Conservation (phyloP, 2,888 invertebrate species). For the Cryptus armator region DNA sequence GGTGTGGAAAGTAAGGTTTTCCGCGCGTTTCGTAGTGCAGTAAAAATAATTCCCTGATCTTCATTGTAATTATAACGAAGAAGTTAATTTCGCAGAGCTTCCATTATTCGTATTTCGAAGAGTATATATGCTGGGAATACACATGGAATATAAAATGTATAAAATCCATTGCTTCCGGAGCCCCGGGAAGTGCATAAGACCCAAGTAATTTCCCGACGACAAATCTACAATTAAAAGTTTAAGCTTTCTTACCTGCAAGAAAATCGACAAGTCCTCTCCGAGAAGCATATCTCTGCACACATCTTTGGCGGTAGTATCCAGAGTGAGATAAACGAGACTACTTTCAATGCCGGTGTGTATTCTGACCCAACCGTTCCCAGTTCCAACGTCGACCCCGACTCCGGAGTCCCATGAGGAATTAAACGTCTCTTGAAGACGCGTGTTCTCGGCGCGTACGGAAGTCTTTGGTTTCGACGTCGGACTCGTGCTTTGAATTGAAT, state of each 20-base stretch:
- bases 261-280: constrained; percentile 82
- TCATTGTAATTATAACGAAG: too few relatives aligned
- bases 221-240: too few relatives aligned
- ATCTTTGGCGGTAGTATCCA: constrained; percentile 87
- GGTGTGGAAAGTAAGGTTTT: too few relatives aligned
- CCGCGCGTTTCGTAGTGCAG: too few relatives aligned
- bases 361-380: constrained; percentile 88
- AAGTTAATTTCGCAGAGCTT: too few relatives aligned
- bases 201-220: too few relatives aligned
- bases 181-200: too few relatives aligned
- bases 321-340: constrained; percentile 87
- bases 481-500: constrained; percentile 78
- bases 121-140: too few relatives aligned
- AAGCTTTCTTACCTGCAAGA: constrained; percentile 79
- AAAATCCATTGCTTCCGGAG: too few relatives aligned
- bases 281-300: constrained; percentile 86
- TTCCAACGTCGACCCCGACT: constrained; percentile 86
- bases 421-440: constrained; percentile 76
- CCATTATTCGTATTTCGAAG: too few relatives aligned
- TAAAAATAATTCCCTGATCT: too few relatives aligned
- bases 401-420: constrained; percentile 84
- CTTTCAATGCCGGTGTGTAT: constrained; percentile 88
- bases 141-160: too few relatives aligned
- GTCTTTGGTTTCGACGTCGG: constrained; percentile 68
- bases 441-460: constrained; percentile 62